These are phyloP conservation scores for Diplosoma virens DNA, from an alignment of 23 tunicate species.

Conservation along the genomic window DNA sequence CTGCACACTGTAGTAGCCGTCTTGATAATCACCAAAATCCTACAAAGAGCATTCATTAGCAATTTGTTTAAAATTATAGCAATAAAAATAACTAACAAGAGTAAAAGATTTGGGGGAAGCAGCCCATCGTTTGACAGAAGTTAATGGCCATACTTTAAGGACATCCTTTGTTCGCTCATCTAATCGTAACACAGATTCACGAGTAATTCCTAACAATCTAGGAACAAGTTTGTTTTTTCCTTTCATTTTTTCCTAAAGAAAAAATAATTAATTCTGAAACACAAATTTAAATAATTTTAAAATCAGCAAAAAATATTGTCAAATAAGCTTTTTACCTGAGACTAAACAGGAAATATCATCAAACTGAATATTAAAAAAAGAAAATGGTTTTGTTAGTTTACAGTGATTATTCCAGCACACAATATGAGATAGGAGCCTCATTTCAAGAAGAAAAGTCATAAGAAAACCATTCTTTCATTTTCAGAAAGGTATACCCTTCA, in stretches of 20 bases:
- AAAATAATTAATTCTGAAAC: not conserved
- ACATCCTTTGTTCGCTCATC: constrained; percentile 90
- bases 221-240: constrained; percentile 93
- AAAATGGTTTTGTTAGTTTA: no score
- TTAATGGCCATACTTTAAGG: constrained; percentile 89
- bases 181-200: constrained; percentile 81
- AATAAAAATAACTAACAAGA: constrained; percentile 45
- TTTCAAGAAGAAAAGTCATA: no score
- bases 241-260: constrained; percentile 74
- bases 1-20: constrained; percentile 89
- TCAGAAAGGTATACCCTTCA: no score
- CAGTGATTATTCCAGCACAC: no score
- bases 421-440: no score
- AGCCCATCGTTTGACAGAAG: constrained; percentile 96
- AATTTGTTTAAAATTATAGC: not conserved
- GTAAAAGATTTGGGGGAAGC: constrained; percentile 95
- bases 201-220: constrained; percentile 85
- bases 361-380: no score
- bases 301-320: no score
- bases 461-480: no score
- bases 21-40: constrained; percentile 99
- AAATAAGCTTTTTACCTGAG: no score
- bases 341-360: no score
- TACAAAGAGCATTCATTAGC: not conserved
- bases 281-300: not conserved